Percentiles rank a stretch among this genome's conserved stretches.
These are phyloP conservation scores for Nephrotoma guestfalica DNA, from an alignment of 2,888 invertebrate genomes.

Conservation along the genomic window DNA sequence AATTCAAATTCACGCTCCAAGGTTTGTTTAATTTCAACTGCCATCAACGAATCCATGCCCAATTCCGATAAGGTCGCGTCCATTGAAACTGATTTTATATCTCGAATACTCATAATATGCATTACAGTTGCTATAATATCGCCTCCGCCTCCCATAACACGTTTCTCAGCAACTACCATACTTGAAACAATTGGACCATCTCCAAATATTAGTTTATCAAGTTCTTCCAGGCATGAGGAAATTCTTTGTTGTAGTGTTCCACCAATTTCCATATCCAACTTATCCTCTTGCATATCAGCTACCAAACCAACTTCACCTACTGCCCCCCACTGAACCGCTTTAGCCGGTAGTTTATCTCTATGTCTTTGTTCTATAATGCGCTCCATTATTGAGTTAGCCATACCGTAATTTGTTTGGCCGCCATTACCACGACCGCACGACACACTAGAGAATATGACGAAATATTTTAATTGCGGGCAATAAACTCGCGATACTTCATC, in stretches of 20 bases:
- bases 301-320: conserved; percentile 79
- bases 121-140: conserved; percentile 60
- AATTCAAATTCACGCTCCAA: conserved; percentile 81
- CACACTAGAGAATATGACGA: conserved; percentile 85
- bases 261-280: conserved; percentile 50
- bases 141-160: conserved; percentile 42
- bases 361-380: conserved; percentile 64
- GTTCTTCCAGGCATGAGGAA: conserved; percentile 58
- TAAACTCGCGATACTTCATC: conserved; percentile 48
- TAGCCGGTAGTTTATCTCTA: conserved; percentile 53
- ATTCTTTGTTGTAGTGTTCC: conserved; percentile 81
- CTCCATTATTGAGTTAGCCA: conserved; percentile 84
- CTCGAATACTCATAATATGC: conserved; percentile 50
- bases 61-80: conserved; percentile 71
- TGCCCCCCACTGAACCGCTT: conserved; percentile 89
- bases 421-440: conserved; percentile 84
- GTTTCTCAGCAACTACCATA: conserved; percentile 79
- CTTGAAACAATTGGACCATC: conserved; percentile 57
- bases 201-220: conserved; percentile 60
- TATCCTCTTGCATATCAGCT: conserved; percentile 57
- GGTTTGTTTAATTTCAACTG: conserved; percentile 88
- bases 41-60: conserved; percentile 96
- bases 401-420: conserved; percentile 83
- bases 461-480: conserved; percentile 48
- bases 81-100: conserved; percentile 52